phyloP scores from a whole-genome alignment of 2,888 invertebrate genomes.

The Campoplex nolae region DNA sequence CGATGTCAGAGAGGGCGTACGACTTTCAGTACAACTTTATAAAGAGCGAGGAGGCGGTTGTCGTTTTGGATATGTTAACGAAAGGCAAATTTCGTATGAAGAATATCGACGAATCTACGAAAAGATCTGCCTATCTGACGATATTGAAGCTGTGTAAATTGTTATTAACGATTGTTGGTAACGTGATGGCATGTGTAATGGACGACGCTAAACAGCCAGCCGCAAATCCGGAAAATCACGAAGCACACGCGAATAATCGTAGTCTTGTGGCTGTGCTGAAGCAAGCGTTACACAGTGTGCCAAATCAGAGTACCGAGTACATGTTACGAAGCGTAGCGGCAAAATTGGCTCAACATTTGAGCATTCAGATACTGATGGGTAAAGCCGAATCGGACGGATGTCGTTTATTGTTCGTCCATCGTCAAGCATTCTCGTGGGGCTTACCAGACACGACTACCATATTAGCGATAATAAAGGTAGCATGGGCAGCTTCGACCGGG shows the following conservation, averaged over 20 bases:
- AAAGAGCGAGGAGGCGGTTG: conserved; percentile 88
- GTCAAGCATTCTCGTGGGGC: conserved; percentile 88
- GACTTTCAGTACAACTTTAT: conserved; percentile 90
- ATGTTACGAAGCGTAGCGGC: conserved; percentile 93
- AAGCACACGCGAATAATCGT: conserved; percentile 80
- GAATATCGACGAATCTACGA: conserved; percentile 91
- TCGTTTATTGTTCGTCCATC: conserved; percentile 84
- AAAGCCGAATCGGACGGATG: conserved; percentile 85
- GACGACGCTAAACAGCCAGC: conserved; percentile 86
- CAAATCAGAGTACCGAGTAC: conserved; percentile 93
- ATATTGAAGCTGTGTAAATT: conserved; percentile 95
- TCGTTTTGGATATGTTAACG: conserved; percentile 92
- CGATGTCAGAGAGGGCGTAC: conserved; percentile 90
- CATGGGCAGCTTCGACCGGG: conserved; percentile 92
- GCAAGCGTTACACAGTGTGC: conserved; percentile 93
- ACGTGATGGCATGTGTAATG: conserved; percentile 89
- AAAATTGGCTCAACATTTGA: conserved; percentile 92
- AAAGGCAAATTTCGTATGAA: conserved; percentile 92
- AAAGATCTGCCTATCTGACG: conserved; percentile 94
- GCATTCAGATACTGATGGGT: conserved; percentile 88
- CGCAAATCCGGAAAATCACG: conserved; percentile 84
- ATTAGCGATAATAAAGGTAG: conserved; percentile 90
- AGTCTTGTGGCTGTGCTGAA: conserved; percentile 87
- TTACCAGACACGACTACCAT: conserved; percentile 91
- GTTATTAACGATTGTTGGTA: conserved; percentile 94